phyloP scores from a whole-genome alignment of 2,113 vertebrate species.

The Ptychochromis oligacanthus region DNA sequence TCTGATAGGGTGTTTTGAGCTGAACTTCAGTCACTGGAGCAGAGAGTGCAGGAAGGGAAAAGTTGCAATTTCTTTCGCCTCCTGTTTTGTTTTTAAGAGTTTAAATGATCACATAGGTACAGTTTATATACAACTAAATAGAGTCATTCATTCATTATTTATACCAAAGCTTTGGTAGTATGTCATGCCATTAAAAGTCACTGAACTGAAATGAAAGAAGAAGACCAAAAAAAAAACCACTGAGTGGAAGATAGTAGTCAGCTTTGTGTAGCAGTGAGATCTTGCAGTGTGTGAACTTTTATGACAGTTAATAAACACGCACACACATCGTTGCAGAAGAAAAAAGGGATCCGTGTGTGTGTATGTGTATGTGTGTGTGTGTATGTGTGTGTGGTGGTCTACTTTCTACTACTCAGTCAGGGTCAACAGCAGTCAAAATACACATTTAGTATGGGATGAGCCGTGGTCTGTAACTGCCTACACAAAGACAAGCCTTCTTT shows the following conservation, averaged over 20 bases:
- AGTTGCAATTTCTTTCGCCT: neutral
- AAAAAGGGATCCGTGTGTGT: neutral
- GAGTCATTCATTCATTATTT: neutral
- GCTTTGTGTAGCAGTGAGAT: constrained; percentile 18
- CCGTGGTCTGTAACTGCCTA: neutral
- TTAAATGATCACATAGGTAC: neutral
- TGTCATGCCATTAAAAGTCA: neutral
- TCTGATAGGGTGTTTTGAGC: constrained; percentile 38
- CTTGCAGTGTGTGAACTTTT: constrained; percentile 40
- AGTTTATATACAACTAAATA: neutral
- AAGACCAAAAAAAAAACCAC: neutral
- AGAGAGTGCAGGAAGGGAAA: neutral
- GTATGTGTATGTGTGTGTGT: no score
- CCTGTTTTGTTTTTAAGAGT: neutral
- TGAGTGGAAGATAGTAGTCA: constrained; percentile 15
- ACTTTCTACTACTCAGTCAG: constrained; percentile 22
- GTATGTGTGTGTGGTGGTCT: neutral
- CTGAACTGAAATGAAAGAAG: neutral
- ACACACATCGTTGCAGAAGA: constrained; percentile 9
- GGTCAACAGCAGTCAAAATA: constrained; percentile 44
- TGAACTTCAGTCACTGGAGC: constrained; percentile 27
- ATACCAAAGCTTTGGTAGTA: neutral
- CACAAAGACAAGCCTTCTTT: constrained; percentile 40
- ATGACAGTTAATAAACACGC: constrained; percentile 43
- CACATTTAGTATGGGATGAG: constrained; percentile 27